Base-by-base conservation (phyloP, 1,140 invertebrate genomes). In the Aporrectodea caliginosa region DNA sequence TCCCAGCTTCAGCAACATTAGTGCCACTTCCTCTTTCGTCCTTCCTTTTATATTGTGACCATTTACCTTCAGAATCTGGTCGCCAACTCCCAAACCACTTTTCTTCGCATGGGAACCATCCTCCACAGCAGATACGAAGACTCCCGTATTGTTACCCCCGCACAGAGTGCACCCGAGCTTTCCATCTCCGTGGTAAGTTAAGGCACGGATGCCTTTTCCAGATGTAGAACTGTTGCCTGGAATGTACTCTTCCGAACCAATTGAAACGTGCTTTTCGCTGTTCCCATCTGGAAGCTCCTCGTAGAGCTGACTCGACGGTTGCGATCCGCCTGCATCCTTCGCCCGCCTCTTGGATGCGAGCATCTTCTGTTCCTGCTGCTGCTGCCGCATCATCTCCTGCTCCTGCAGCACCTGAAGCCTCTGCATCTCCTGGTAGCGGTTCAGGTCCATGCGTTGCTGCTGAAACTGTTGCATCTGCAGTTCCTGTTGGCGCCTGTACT, bases 71-170 rank as follows among this genome's bases (percentile, higher is more conserved):
- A 78, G 32, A 22, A 81, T 34, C 71, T 78, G 30, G 76, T 81
- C 80, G 34, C 80, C 80, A 16, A 32, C 35, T 32, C 32, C 34
- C 32, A 81, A 34, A 2, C 77, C 80, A 35, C 32, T 33, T 29
- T 69, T 58, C 27, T 35, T 27, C 14, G 76, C 78, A 30, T 35
- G 69, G 35, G 27, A 30, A 27, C 34, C 35, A 2, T 73, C 33
- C 1, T 35, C 30, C 27, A 69, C 77, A 1, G 35, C 58, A 31
- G 71, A 27, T 16, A 78, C 80, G 29, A 78, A 78, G 12, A 81
- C 68, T 2, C 80, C 80, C 27, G 35, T 35, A n/a, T n/a, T 68
- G 33, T 81, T 81, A 35, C 80, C 80, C 1, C 80, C 80, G 22
- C 43, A 34, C 29, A 81, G 35, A n/a, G 34, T 35, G 35, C 79